Base-by-base conservation (phyloP, 1,140 invertebrate genomes). In the Calosoma granatense region DNA sequence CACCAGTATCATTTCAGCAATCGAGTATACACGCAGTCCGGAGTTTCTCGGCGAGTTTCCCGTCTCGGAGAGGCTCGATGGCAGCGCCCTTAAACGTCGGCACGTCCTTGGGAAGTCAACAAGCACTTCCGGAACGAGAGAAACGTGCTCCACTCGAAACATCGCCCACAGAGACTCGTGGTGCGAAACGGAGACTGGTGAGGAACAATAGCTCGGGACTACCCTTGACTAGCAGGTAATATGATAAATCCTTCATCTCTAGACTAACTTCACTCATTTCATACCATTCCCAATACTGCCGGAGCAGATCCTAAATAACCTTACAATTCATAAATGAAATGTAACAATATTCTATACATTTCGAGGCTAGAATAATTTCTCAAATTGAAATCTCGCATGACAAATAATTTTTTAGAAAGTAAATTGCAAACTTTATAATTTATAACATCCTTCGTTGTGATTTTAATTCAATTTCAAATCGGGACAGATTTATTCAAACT, bases 11-110 rank as follows among this genome's bases (percentile, higher is more conserved):
- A 12, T 72, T 72, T 60, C 70, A 72, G 56, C 67, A 66, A 56
- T 69, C 68, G 14, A 70, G 67, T 51, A 70, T 70, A 55, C 68
- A 70, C 58, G 64, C 69, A 15, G 63, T 70, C 22, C 56, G 70
- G 53, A 70, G 70, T 58, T 72, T 70, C 61, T 70, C 68, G 9
- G 70, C 70, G 14, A 70, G 70, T 61, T 70, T 72, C 62, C 70
- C 69, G 14, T 63, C 61, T 1, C 57, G 70, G 57, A 58, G 68
- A 30, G 61, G 57, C 19, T 67, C 68, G 4, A 61, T 67, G 53
- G 63, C 59, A 20, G 59, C 63, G 15, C n/a, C 63, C 14, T 36
- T 61, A 11, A 59, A 61, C 56, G 47, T 62, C 22, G 52, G 43
- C 6, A 12, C 41, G 17, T 47, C 41, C 9, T 36, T 36, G 6